Evolutionary conservation across 2,113 vertebrate species (phyloP), one percentile per base, ranked within the genome.

Genomic region (Cyphomyrus plagiostoma): DNA sequence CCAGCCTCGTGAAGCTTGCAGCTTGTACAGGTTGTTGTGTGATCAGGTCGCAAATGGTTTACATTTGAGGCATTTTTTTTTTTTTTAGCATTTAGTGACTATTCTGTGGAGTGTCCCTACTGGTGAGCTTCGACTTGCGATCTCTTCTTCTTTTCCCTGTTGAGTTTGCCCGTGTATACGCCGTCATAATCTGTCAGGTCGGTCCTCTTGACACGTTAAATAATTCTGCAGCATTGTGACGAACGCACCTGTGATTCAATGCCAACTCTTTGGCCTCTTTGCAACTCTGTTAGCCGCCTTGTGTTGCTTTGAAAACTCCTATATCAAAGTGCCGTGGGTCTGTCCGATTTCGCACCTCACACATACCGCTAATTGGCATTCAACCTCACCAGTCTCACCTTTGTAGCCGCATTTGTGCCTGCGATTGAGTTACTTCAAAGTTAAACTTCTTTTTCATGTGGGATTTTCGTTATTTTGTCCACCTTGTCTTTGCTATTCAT

Each of bases 401-500:
- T 80, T 80, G 74, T 80, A 80, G 74, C 74, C 5, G 35, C 4
- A 17, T 42, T 80, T 80, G 35, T 21, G 17, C 30, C 35, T 21
- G 35, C 35, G 35, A 80, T 80, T 80, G 74, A 80, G 74, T 80
- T 80, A 21, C 74, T 80, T 80, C 74, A 80, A 80, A 80, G 74
- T 80, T 80, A 80, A 80, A 19, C n/a, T 70, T 19, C 74, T 80
- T 80, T 80, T 80, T 80, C 74, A 80, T 80, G 35, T 42, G 13
- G 4, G 30, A 11, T 39, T 80, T 80, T 39, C 35, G 35, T 80
- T 17, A 80, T 42, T 80, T 80, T 80, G 74, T 42, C 74, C 30
- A 80, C 74, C 74, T 80, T 80, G 74, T 80, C 74, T 80, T 80
- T 80, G 74, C 74, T 80, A 80, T 80, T 80, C 74, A 80, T 80